Conservation (phyloP, 2,797 vertebrate species). For the Okamejei kenojei region DNA sequence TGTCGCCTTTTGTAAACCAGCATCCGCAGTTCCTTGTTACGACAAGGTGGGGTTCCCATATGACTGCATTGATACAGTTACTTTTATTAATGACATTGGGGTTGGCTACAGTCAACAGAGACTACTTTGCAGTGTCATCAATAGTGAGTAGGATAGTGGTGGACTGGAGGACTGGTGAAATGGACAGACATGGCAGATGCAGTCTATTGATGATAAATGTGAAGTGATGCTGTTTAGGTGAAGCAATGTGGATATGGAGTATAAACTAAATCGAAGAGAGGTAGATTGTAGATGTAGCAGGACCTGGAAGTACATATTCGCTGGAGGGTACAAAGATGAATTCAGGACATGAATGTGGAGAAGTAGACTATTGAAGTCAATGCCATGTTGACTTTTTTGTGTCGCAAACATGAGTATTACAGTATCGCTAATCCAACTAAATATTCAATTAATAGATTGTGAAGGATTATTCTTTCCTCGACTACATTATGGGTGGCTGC, state of each 20-base stretch:
- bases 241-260: background rate
- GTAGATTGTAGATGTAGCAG: background rate
- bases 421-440: background rate
- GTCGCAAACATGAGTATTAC: background rate
- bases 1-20: too few species aligned
- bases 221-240: background rate
- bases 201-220: background rate
- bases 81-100: background rate
- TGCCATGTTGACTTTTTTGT: background rate
- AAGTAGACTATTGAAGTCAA: background rate
- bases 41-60: background rate
- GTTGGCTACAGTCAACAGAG: background rate
- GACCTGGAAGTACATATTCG: background rate
- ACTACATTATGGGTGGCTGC: slow-evolving; percentile 96
- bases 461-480: slow-evolving; percentile 83
- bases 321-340: background rate
- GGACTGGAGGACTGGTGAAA: background rate
- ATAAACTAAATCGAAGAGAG: background rate
- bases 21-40: too few species aligned
- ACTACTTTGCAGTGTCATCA: background rate
- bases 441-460: slow-evolving; percentile 63
- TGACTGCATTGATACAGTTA: background rate
- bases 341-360: background rate
- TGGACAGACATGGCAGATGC: background rate
- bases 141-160: background rate